phyloP scores from a whole-genome alignment of 2,797 vertebrate genomes.

The Apogon hyalosoma region DNA sequence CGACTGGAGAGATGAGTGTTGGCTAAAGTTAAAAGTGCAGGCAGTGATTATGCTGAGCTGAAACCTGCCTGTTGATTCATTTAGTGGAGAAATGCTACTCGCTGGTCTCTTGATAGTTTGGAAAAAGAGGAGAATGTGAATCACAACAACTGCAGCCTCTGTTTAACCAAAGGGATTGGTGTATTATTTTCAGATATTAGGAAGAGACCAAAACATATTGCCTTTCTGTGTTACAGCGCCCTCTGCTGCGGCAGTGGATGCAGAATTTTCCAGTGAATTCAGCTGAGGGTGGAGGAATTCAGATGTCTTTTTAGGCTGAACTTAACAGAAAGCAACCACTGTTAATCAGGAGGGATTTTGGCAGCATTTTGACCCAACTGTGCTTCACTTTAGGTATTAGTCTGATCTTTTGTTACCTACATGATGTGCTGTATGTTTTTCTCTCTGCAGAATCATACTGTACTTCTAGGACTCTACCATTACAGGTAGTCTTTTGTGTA shows the following conservation, averaged over 20 bases:
- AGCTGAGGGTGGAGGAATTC: not conserved
- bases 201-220: not conserved
- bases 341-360: constrained; percentile 27
- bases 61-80: constrained; percentile 23
- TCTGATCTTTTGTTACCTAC: constrained; percentile 51
- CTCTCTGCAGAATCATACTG: constrained; percentile 49
- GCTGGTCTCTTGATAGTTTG: constrained; percentile 7
- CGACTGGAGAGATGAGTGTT: constrained; percentile 12
- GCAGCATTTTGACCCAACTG: constrained; percentile 33
- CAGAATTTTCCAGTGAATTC: not conserved
- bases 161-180: constrained; percentile 25
- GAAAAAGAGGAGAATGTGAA: constrained; percentile 2
- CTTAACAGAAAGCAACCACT: not conserved
- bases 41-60: not conserved
- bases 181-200: not conserved
- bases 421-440: constrained; percentile 53
- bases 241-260: not conserved
- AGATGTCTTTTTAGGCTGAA: not conserved
- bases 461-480: constrained; percentile 35
- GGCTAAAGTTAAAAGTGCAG: not conserved
- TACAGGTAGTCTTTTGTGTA: constrained; percentile 56
- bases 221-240: not conserved
- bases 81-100: constrained; percentile 9
- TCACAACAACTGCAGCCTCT: constrained; percentile 5
- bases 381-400: constrained; percentile 40